These are phyloP conservation scores for Myocastor coypus DNA, from an alignment of 2,113 vertebrate genomes.

Conservation along the genomic window DNA sequence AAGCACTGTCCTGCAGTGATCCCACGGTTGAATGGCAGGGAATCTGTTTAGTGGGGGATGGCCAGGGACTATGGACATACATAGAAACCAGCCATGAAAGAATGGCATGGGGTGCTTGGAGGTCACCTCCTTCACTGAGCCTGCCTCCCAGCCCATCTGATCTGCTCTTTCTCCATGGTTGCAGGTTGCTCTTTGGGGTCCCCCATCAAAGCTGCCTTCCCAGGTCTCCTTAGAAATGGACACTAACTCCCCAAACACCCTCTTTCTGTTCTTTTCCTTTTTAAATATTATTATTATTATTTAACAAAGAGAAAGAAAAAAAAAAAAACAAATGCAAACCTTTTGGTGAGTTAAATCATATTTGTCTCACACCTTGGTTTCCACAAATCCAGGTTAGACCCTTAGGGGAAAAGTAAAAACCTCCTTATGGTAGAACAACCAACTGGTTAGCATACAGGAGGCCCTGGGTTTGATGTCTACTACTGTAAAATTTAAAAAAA, in stretches of 20 bases:
- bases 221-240: background rate
- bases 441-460: too few relatives aligned
- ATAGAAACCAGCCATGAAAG: background rate
- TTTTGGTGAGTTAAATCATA: background rate
- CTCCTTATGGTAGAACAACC: background rate
- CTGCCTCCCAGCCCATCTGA: background rate
- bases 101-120: background rate
- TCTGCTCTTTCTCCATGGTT: background rate
- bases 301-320: background rate
- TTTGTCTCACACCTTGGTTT: background rate
- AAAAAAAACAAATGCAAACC: background rate
- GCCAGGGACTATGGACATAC: background rate
- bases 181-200: too few relatives aligned
- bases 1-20: background rate
- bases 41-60: background rate
- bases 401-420: background rate
- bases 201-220: background rate
- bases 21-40: background rate
- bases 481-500: background rate
- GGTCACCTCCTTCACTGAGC: background rate
- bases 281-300: background rate
- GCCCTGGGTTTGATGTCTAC: background rate
- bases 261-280: too few relatives aligned
- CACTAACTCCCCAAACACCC: background rate
- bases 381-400: background rate